A percentile compares a stretch with the other conserved stretches of the same genome.
Conservation (phyloP, 2,797 vertebrate genomes). For the Gouania willdenowi region DNA sequence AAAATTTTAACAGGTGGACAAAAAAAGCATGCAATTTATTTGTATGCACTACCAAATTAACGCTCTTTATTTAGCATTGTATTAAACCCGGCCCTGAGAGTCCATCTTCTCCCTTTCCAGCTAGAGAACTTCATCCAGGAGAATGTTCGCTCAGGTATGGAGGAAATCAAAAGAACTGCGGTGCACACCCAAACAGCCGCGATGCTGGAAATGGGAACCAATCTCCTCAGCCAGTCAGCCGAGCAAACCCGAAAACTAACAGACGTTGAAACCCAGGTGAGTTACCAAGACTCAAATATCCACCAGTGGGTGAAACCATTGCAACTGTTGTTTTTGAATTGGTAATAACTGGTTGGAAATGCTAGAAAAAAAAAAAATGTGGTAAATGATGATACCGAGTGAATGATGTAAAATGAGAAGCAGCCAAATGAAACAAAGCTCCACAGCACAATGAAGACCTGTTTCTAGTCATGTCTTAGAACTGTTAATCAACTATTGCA, state of each 20-base stretch:
- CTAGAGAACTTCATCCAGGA: constrained; percentile 80
- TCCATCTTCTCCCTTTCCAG: constrained; percentile 47
- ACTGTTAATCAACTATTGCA: no score
- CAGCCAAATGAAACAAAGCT: constrained; percentile 68
- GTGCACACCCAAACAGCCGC: constrained; percentile 76
- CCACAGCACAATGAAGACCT: constrained; percentile 61
- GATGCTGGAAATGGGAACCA: constrained; percentile 79
- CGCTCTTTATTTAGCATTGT: no score
- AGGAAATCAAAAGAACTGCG: constrained; percentile 66
- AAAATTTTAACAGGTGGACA: no score
- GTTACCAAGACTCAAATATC: constrained; percentile 32
- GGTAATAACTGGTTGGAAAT: no score
- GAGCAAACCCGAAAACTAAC: constrained; percentile 81
- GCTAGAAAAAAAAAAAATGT: no score
- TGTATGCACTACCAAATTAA: no score
- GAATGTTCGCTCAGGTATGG: constrained; percentile 71
- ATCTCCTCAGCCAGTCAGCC: constrained; percentile 76
- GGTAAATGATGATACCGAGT: constrained; percentile 36
- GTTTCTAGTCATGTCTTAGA: constrained; percentile 48
- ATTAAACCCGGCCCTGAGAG: constrained; percentile 1
- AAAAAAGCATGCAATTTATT: no score
- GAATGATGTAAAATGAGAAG: constrained; percentile 58
- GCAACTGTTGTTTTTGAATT: no score
- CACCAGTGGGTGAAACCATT: constrained; percentile 1
- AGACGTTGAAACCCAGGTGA: constrained; percentile 79